These are phyloP conservation scores for Rhinichthys klamathensis DNA, from an alignment of 2,113 vertebrate species.

Conservation along the genomic window DNA sequence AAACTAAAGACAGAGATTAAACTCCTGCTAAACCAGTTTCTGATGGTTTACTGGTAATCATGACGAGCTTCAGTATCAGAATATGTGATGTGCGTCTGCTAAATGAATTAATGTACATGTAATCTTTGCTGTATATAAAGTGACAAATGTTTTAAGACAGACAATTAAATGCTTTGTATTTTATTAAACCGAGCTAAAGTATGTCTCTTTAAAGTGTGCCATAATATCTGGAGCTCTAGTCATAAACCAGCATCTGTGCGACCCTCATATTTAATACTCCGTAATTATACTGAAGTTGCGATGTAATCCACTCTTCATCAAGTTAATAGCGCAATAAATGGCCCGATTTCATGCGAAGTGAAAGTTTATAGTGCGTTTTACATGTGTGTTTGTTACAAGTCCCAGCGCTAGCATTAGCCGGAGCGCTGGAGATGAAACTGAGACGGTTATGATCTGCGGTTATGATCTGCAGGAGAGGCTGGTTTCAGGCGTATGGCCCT, in stretches of 20 bases:
- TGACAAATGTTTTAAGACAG: background rate
- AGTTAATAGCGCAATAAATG: conserved; percentile 67
- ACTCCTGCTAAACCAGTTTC: too few species aligned
- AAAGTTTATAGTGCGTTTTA: conserved; percentile 74
- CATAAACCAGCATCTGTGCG: conserved; percentile 38
- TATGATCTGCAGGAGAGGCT: conserved; percentile 57
- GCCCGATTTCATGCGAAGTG: conserved; percentile 69
- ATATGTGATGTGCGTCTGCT: too few species aligned
- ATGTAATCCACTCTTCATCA: conserved; percentile 44
- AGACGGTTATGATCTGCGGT: conserved; percentile 55
- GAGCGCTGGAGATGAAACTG: conserved; percentile 70
- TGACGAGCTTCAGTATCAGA: background rate
- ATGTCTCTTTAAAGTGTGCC: background rate
- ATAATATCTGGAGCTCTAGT: conserved; percentile 18
- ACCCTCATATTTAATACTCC: conserved; percentile 29
- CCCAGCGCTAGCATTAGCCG: conserved; percentile 70
- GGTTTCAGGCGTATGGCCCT: background rate
- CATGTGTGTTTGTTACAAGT: conserved; percentile 64
- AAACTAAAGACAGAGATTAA: too few species aligned
- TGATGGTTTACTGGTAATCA: too few species aligned
- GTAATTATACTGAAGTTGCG: conserved; percentile 33
- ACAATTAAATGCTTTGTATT: background rate
- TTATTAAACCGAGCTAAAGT: background rate
- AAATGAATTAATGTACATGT: background rate
- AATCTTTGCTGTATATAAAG: background rate